A percentile compares a stretch with the other conserved stretches of the same genome.
Evolutionary conservation across 2,888 invertebrate species (phyloP).

Genomic region (Dascillus cervinus): DNA sequence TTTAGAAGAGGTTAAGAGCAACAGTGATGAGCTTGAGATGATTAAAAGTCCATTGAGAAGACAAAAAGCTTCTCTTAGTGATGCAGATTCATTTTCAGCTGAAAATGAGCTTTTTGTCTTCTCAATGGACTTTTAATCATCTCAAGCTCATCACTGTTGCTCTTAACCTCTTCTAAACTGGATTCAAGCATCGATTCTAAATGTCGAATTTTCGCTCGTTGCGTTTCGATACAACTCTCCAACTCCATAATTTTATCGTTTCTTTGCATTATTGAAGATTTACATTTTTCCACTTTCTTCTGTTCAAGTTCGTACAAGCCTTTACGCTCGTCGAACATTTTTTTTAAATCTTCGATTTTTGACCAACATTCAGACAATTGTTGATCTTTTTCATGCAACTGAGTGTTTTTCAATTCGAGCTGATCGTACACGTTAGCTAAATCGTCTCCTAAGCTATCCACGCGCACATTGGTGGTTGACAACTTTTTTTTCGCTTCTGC

Average conservation of each 20-base stretch:
- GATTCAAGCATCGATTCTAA: conserved; percentile 33
- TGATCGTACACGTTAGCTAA: conserved; percentile 25
- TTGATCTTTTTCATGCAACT: conserved; percentile 9
- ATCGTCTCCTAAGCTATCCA: conserved; percentile 25
- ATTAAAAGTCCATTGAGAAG: conserved; percentile 20
- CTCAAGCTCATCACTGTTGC: conserved; percentile 23
- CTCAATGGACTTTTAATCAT: conserved; percentile 23
- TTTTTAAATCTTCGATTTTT: conserved; percentile 23
- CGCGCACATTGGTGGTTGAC: conserved; percentile 13
- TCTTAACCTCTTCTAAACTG: conserved; percentile 32
- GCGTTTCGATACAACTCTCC: conserved; percentile 38
- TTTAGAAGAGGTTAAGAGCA: conserved; percentile 32
- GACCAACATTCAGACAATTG: conserved; percentile 16
- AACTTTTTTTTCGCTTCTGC: conserved; percentile 30
- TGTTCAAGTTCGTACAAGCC: conserved; percentile 40
- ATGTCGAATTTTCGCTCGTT: conserved; percentile 28
- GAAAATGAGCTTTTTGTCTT: conserved; percentile 34
- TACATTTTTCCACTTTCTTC: conserved; percentile 42
- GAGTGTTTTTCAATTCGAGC: conserved; percentile 18
- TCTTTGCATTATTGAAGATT: conserved; percentile 37
- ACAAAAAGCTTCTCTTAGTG: conserved; percentile 29
- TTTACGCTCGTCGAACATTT: conserved; percentile 22
- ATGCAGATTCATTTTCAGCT: conserved; percentile 37
- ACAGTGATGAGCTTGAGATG: conserved; percentile 26
- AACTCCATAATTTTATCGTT: conserved; percentile 43